Base-by-base conservation (phyloP, 2,888 invertebrate species). In the Brachylomia viminalis region DNA sequence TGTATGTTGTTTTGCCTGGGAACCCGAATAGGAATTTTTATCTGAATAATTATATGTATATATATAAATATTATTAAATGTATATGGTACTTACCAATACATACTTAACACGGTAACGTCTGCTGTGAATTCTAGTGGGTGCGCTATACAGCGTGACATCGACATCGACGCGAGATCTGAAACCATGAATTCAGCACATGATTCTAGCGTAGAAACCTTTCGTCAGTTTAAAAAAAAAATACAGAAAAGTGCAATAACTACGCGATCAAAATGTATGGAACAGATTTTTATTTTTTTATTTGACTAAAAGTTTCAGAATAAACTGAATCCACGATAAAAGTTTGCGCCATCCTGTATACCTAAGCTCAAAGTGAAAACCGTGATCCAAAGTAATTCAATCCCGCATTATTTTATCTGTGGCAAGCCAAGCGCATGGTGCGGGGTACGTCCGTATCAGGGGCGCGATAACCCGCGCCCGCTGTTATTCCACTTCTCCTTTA, bases 401-500 rank as follows among this genome's bases (percentile, higher is more conserved):
- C 77, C 76, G 76, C 79, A 72, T 82, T 76, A 65, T 85, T 62
- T 79, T 65, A 84, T 84, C 79, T 86, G 61, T 75, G 72, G 52
- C 49, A 68, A 72, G 72, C 17, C 54, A 61, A 52, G 58, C 72
- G 68, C 52, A 56, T 33, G 61, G 56, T 33, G 52, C 10, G 58
- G 75, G 62, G 71, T 67, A 72, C 72, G 72, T 76, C 76, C 75
- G 45, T 82, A 78, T 75, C 80, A 73, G 77, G 70, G 80, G 67
- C 71, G 83, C 74, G 85, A 88, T 85, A 87, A 87, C 80, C 86
- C 76, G 38, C 42, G 66, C 38, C 13, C 59, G 66, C 54, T 62
- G 45, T 23, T 75, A 20, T 68, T 23, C 49, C 59, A 77, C 30
- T 66, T 83, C 76, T 81, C 66, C 76, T 84, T 83, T 85, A 81